Base-by-base conservation (phyloP, 2,797 vertebrate species). In the Cygnus olor region DNA sequence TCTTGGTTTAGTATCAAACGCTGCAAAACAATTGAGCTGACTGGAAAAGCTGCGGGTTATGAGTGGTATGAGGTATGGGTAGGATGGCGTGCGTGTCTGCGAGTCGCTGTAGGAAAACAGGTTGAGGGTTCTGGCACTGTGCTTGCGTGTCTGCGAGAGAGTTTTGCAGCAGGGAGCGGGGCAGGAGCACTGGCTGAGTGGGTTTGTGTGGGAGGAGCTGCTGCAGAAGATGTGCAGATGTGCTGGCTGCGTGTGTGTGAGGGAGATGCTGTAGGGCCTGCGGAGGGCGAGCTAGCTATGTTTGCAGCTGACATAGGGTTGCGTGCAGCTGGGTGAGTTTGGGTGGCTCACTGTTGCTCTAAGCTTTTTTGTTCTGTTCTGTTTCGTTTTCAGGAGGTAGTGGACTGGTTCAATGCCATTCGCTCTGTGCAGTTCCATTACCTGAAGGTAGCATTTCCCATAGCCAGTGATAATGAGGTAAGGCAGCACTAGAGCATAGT, bases 351-450 rank as follows among this genome's bases (percentile, higher is more conserved):
- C 11, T 79, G 57, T 42, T 93, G 45, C 30, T 80, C 49, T 72
- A 20, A 95, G 65, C 36, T 66, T 80, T 80, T 91, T 66, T 94
- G 34, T 80, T 17, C 30, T 69, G 47, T 88, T 53, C 45, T 83
- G 79, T 93, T 71, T n/a, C 11, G 0, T 90, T 56, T 83, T 60
- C 93, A 99, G 99, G 99, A 98, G 96, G 98, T 99, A 28, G 99
- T 99, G 30, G 98, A 99, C 97, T 99, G 99, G 99, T 98, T 98
- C 96, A 99, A 99, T 18, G 97, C 98, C 21, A 99, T 99, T 74
- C 98, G 99, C 36, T 98, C 98, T 0, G 98, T 98, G 91, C 98
- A 99, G 97, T 98, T 99, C 92, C 98, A 99, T 93, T 99, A 99
- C 84, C 98, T 99, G 86, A 98, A 98, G 95, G 98, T 99, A 92